Percentiles rank a stretch among this genome's conserved stretches.
Evolutionary conservation across 2,113 vertebrate species (phyloP).

Genomic region (Oncorhynchus gorbuscha): DNA sequence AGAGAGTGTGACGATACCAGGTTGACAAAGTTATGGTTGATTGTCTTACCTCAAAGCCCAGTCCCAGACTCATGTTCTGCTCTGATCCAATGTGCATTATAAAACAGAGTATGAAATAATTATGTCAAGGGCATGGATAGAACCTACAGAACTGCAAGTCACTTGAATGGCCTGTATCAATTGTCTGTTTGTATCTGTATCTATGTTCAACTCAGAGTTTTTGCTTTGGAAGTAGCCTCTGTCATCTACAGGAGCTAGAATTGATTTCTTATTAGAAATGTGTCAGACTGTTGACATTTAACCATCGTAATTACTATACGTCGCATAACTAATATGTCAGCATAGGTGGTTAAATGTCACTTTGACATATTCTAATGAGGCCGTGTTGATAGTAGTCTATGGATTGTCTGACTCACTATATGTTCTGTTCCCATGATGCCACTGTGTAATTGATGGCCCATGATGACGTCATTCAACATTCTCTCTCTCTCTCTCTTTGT

Average conservation of each 20-base stretch:
- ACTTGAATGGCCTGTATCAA: too few species aligned
- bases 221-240: background rate
- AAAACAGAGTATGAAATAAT: background rate
- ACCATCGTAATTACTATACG: too few species aligned
- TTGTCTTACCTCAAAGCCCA: constrained; percentile 34
- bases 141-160: background rate
- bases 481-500: background rate
- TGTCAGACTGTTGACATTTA: too few species aligned
- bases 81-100: constrained; percentile 6
- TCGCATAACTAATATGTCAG: too few species aligned
- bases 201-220: background rate
- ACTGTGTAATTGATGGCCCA: background rate
- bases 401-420: too few species aligned
- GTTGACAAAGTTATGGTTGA: constrained; percentile 1
- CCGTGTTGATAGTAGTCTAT: too few species aligned
- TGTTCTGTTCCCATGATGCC: background rate
- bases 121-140: background rate
- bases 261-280: too few species aligned
- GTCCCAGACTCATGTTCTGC: constrained; percentile 7
- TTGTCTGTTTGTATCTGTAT: too few species aligned
- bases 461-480: background rate
- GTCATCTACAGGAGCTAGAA: background rate
- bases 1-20: background rate
- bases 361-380: too few species aligned
- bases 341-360: too few species aligned